These are phyloP conservation scores for Drosophila nebulosa DNA, from an alignment of 1,140 invertebrate genomes.

Conservation along the genomic window DNA sequence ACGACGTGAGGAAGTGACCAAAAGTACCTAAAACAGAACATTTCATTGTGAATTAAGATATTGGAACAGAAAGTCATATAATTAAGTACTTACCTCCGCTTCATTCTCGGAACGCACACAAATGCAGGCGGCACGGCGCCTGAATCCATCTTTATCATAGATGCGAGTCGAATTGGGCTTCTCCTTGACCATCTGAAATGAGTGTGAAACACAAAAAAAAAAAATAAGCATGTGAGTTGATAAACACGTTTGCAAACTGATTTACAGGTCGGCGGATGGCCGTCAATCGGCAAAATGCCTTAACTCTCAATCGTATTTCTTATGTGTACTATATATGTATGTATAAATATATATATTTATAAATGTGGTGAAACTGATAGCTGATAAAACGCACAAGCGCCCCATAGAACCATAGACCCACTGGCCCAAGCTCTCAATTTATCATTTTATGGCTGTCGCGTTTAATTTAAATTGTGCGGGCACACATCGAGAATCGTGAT, in stretches of 20 bases:
- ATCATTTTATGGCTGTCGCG: constrained; percentile 65
- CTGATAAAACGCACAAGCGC: constrained; percentile 36
- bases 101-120: constrained; percentile 95
- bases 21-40: constrained; percentile 86
- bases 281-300: neutral
- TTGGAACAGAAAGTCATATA: too few species aligned
- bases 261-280: constrained; percentile 13
- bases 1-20: constrained; percentile 94
- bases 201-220: too few species aligned
- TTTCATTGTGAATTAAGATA: neutral
- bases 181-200: constrained; percentile 93
- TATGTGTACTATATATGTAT: neutral
- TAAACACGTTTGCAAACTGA: constrained; percentile 1
- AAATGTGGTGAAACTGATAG: constrained; percentile 19
- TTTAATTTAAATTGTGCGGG: constrained; percentile 72
- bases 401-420: too few species aligned
- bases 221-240: constrained; percentile 1
- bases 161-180: constrained; percentile 96
- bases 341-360: neutral
- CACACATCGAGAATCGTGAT: constrained; percentile 75
- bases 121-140: constrained; percentile 95
- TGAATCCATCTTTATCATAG: constrained; percentile 96
- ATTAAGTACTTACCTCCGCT: constrained; percentile 88
- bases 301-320: neutral
- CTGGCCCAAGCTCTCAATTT: constrained; percentile 39